Base-by-base conservation (phyloP, 1,140 invertebrate genomes). In the Phenacoccus solenopsis region DNA sequence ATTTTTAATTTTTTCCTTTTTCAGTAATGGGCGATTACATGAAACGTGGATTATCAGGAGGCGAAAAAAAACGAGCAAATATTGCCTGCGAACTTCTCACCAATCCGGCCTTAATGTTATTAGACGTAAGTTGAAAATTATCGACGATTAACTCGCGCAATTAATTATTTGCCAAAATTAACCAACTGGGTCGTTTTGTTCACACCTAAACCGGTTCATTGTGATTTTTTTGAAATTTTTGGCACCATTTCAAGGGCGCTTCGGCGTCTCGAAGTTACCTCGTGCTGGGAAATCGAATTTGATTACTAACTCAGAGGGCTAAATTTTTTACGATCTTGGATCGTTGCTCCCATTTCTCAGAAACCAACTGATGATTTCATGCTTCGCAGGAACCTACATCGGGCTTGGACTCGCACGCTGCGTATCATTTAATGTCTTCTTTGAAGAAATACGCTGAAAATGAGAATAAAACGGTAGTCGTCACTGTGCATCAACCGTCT, bases 11-110 rank as follows among this genome's bases (percentile, higher is more conserved):
- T 1, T 64, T 22, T 64, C 1, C 57, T 57, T 38, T 24, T 49
- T 35, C 75, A 88, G 86, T 90, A 75, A 90, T 93, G 74, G 90
- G 91, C 10, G 89, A 91, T 77, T 86, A 88, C 73, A 80, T 89
- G 67, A 88, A 87, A 73, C 81, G 89, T 71, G 90, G 91, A 28
- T 79, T 94, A 4, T 93, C 90, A 20, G 91, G 91, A 5, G 91
- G 91, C 16, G 91, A 94, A 76, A 93, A 90, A 82, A 94, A 93
- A 76, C 78, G 91, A 75, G 89, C 89, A 5, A 92, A 89, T 76
- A 93, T 93, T 75, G 91, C 90, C 22, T 92, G 89, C 76, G 91
- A 94, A 81, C 81, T 94, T 68, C 80, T 94, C 56, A 91, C 89
- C 13, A 91, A 93, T 81, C 91, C 91, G 20, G 85, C 87, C 21